phyloP scores from a whole-genome alignment of 2,888 invertebrate species.

The Cordilura impudica region DNA sequence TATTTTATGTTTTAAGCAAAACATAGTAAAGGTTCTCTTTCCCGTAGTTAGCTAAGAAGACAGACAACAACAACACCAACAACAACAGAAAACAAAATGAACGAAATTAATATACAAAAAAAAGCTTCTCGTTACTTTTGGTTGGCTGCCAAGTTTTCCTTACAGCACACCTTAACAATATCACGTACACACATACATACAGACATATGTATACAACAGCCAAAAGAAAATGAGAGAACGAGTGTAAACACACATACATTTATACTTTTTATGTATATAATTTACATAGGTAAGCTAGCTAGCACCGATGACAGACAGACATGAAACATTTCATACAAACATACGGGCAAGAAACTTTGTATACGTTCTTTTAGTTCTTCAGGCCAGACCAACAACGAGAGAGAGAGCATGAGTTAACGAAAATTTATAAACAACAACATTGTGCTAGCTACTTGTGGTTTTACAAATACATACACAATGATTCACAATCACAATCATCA shows the following conservation, averaged over 20 bases:
- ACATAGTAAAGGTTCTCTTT: slow-evolving; percentile 46
- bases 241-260: slow-evolving; percentile 45
- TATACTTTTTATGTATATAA: slow-evolving; percentile 36
- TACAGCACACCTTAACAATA: slow-evolving; percentile 73
- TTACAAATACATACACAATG: slow-evolving; percentile 2
- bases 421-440: slow-evolving; percentile 16
- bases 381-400: not conserved
- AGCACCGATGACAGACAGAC: not conserved
- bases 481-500: not conserved
- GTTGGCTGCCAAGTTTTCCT: slow-evolving; percentile 76
- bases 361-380: not conserved
- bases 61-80: slow-evolving; percentile 16
- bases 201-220: slow-evolving; percentile 15
- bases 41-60: slow-evolving; percentile 26
- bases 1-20: slow-evolving; percentile 57
- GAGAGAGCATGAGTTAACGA: slow-evolving; percentile 50
- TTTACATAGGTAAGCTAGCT: slow-evolving; percentile 43
- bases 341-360: not conserved
- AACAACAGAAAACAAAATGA: slow-evolving; percentile 50
- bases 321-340: no score
- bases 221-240: slow-evolving; percentile 45
- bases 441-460: slow-evolving; percentile 51
- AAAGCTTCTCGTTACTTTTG: slow-evolving; percentile 72
- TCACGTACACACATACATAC: slow-evolving; percentile 55
- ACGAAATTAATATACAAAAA: slow-evolving; percentile 41